Conservation (phyloP, 2,888 invertebrate genomes). For the Formica aserva region DNA sequence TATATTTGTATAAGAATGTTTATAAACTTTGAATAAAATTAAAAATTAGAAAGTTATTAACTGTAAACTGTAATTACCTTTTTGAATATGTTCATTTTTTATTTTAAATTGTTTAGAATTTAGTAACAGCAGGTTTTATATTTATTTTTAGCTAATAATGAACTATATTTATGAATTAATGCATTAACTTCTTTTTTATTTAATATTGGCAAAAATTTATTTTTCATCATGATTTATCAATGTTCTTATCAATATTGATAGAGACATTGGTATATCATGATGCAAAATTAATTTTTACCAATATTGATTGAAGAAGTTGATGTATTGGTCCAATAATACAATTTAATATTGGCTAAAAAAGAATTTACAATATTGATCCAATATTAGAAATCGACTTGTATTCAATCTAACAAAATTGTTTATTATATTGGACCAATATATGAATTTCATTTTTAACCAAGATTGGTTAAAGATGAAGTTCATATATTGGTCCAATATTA, state of each 20-base stretch:
- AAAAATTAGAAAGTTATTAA: too few species aligned
- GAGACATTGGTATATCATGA: not conserved
- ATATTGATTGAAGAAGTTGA: too few species aligned
- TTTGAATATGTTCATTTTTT: too few species aligned
- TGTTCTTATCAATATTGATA: not conserved
- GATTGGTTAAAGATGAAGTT: not conserved
- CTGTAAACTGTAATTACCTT: too few species aligned
- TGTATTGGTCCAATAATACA: not conserved
- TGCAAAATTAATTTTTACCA: not conserved
- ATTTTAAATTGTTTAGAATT: too few species aligned
- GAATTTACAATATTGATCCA: not conserved
- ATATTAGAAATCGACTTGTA: not conserved
- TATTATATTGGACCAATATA: not conserved
- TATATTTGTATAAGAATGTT: too few species aligned
- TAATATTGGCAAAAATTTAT: not conserved
- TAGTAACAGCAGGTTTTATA: too few species aligned
- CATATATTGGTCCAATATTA: conserved; percentile 1
- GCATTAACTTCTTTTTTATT: too few species aligned
- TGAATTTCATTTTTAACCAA: not conserved
- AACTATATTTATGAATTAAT: too few species aligned
- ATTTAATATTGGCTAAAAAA: not conserved
- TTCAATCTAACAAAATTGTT: too few species aligned
- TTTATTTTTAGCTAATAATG: too few species aligned
- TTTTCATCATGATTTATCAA: not conserved
- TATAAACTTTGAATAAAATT: too few species aligned